These are phyloP conservation scores for Lophotis ruficrista DNA, from an alignment of 2,113 vertebrate genomes.

Conservation along the genomic window DNA sequence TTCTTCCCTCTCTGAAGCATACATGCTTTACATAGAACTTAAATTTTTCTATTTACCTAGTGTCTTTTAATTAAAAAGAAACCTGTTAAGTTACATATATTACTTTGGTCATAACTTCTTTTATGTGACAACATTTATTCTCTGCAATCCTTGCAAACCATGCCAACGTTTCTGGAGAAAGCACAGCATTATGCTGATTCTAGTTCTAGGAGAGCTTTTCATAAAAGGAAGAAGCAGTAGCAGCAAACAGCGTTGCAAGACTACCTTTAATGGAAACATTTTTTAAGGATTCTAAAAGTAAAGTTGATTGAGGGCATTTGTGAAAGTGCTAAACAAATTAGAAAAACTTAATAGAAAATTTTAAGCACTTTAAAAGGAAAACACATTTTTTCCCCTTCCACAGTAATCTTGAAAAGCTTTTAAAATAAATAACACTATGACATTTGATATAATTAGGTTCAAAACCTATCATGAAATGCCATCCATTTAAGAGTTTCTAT, in stretches of 20 bases:
- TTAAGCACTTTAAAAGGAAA: slow-evolving; percentile 43
- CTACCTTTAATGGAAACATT: slow-evolving; percentile 8
- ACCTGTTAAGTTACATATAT: neutral
- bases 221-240: neutral
- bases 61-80: neutral
- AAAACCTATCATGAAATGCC: slow-evolving; percentile 68
- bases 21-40: neutral
- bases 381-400: slow-evolving; percentile 12
- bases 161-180: neutral
- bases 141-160: neutral
- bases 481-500: slow-evolving; percentile 64
- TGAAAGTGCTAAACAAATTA: slow-evolving; percentile 43
- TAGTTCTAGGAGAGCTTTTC: neutral
- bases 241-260: neutral
- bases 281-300: slow-evolving; percentile 2
- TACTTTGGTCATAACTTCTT: neutral
- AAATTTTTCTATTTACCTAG: neutral
- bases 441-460: slow-evolving; percentile 75
- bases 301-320: neutral
- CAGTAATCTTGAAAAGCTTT: slow-evolving; percentile 48
- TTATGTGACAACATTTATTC: neutral
- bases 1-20: neutral
- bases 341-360: slow-evolving; percentile 36
- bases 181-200: neutral
- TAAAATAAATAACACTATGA: slow-evolving; percentile 70